A percentile compares a stretch with the other conserved stretches of the same genome.
phyloP scores from a whole-genome alignment of 1,140 invertebrate genomes.

The Drosophila bipectinata region DNA sequence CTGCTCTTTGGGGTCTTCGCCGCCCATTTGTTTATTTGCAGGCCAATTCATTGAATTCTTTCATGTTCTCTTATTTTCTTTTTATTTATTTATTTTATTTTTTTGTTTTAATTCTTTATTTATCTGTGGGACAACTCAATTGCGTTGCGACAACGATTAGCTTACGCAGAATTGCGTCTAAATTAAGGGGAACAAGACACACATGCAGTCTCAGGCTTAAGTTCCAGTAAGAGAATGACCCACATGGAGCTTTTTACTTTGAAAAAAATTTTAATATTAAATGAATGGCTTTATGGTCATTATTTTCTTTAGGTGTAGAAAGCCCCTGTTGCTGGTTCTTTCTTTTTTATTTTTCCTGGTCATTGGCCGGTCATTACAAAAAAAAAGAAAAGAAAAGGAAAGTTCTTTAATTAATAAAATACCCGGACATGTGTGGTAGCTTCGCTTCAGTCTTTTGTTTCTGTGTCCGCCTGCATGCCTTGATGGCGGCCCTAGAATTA shows the following conservation, averaged over 20 bases:
- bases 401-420: slow-evolving; percentile 47
- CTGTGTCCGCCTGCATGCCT: slow-evolving; percentile 8
- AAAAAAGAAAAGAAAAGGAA: slow-evolving; percentile 7
- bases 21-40: slow-evolving; percentile 62
- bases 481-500: slow-evolving; percentile 13
- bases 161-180: no score
- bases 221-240: no score
- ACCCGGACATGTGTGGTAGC: slow-evolving; percentile 21
- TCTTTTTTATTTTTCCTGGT: slow-evolving; percentile 37
- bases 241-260: no score
- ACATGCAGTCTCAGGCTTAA: no score
- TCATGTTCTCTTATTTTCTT: slow-evolving; percentile 11
- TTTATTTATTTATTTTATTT: no score
- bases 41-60: slow-evolving; percentile 51
- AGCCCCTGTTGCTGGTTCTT: slow-evolving; percentile 1
- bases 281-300: no score
- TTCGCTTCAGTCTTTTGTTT: slow-evolving; percentile 2
- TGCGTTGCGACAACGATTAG: slow-evolving; percentile 10
- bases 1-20: slow-evolving; percentile 26
- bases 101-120: slow-evolving; percentile 28
- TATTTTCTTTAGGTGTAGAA: no score
- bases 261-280: no score
- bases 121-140: slow-evolving; percentile 59
- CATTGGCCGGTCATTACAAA: slow-evolving; percentile 40
- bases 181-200: no score